These are phyloP conservation scores for Paguma larvata DNA, from an alignment of 2,797 vertebrate species.

Conservation along the genomic window DNA sequence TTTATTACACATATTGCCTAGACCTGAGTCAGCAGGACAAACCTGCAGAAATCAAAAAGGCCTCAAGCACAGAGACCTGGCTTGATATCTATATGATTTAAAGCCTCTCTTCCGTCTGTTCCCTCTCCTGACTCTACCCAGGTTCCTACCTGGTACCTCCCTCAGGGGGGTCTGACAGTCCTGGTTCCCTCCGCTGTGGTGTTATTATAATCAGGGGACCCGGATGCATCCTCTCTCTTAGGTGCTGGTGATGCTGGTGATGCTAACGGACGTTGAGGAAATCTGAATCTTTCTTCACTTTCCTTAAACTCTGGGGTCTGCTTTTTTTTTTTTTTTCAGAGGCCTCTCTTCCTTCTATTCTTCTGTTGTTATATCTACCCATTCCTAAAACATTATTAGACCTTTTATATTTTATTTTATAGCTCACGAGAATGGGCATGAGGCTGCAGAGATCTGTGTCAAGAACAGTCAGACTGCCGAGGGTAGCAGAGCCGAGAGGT, in stretches of 20 bases:
- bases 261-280: background rate
- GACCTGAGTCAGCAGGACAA: background rate
- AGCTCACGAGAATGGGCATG: background rate
- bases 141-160: background rate
- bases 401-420: background rate
- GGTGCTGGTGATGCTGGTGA: background rate
- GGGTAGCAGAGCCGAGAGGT: background rate
- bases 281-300: background rate
- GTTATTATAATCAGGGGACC: background rate
- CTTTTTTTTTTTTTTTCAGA: background rate
- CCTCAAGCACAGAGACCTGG: background rate
- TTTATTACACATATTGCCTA: background rate
- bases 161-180: background rate
- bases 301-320: background rate
- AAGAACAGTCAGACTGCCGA: background rate
- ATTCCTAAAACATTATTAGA: slow-evolving; percentile 26
- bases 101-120: background rate
- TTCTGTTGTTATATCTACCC: background rate
- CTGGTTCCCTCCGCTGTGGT: background rate
- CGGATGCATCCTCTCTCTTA: background rate
- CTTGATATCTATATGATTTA: background rate
- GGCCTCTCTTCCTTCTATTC: background rate
- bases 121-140: background rate
- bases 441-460: background rate
- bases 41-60: background rate